Conservation (phyloP, 1,140 invertebrate genomes). For the Leptopilina clavipes region DNA sequence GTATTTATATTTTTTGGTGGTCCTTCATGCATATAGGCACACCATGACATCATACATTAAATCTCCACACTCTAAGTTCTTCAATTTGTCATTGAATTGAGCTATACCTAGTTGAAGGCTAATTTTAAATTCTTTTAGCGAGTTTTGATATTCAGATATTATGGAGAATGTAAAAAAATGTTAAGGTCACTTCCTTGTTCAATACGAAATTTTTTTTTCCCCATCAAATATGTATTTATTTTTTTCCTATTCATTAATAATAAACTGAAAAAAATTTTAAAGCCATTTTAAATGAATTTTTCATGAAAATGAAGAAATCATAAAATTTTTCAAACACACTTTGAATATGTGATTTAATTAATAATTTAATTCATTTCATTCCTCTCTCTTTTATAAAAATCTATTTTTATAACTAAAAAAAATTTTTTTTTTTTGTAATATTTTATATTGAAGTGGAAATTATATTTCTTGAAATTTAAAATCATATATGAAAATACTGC, state of each 20-base stretch:
- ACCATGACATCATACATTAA: neutral
- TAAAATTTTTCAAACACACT: no score
- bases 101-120: neutral
- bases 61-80: neutral
- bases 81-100: neutral
- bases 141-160: slow-evolving; percentile 10
- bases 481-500: neutral
- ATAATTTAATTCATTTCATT: no score
- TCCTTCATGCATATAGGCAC: neutral
- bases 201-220: neutral
- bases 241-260: no score
- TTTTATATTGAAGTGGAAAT: no score
- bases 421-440: no score
- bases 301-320: neutral
- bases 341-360: no score
- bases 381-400: no score
- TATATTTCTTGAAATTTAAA: no score
- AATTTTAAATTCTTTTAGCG: neutral
- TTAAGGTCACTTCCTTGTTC: neutral
- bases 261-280: no score
- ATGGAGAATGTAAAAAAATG: neutral
- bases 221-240: neutral
- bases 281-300: no score
- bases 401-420: no score
- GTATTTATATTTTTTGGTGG: slow-evolving; percentile 24